Conservation (phyloP, 1,140 invertebrate genomes). For the Drosophila cardini region DNA sequence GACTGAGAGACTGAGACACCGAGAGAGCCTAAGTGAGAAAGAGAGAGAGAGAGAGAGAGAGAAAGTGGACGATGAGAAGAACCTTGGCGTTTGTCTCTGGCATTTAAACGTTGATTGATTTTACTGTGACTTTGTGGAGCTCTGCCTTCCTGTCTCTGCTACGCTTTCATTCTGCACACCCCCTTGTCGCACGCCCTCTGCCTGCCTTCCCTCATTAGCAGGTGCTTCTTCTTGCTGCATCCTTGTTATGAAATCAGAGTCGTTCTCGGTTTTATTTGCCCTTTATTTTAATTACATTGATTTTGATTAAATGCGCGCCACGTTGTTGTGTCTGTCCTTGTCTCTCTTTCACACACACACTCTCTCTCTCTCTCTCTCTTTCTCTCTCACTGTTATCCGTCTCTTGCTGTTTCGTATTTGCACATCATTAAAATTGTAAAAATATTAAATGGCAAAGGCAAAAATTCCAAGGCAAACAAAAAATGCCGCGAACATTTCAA, state of each 20-base stretch:
- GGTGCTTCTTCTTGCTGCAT: not conserved
- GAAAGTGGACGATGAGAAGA: not conserved
- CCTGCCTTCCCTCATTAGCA: constrained; percentile 14
- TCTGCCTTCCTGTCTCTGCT: not conserved
- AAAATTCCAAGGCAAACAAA: constrained; percentile 73
- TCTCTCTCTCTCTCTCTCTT: not conserved
- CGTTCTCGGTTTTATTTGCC: constrained; percentile 44
- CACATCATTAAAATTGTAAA: constrained; percentile 83
- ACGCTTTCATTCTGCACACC: no score
- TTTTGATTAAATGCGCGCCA: constrained; percentile 66
- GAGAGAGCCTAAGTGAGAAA: not conserved
- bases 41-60: not conserved
- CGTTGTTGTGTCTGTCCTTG: constrained; percentile 46
- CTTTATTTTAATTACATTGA: constrained; percentile 82
- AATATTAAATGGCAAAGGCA: constrained; percentile 73
- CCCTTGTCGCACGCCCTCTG: not conserved
- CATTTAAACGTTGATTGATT: constrained; percentile 77
- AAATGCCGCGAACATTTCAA: constrained; percentile 1
- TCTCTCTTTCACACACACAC: constrained; percentile 9
- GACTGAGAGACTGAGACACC: not conserved
- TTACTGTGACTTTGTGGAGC: constrained; percentile 24
- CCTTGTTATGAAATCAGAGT: not conserved
- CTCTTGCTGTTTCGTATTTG: constrained; percentile 54
- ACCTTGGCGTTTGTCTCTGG: constrained; percentile 51
- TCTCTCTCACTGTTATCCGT: not conserved